phyloP scores from a whole-genome alignment of 2,797 vertebrate species.

The Enoplosus armatus region DNA sequence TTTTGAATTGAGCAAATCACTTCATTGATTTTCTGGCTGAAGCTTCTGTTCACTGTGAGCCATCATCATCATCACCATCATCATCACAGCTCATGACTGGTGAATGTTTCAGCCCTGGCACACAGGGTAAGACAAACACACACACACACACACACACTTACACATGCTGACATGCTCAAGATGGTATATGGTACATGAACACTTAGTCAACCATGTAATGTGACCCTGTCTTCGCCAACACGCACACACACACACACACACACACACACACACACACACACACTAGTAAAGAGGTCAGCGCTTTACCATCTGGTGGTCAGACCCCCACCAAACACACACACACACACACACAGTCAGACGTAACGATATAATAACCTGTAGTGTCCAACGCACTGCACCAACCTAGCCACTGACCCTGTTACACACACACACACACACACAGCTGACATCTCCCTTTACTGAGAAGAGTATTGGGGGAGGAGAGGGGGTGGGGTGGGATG shows the following conservation, averaged over 20 bases:
- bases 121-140: conserved; percentile 46
- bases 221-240: conserved; percentile 60
- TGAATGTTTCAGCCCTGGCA: conserved; percentile 16
- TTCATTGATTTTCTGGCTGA: neutral
- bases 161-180: conserved; percentile 65
- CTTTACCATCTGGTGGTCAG: conserved; percentile 73
- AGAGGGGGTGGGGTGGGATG: conserved; percentile 44
- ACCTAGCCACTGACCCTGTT: conserved; percentile 16
- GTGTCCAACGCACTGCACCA: conserved; percentile 8
- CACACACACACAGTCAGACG: conserved; percentile 20
- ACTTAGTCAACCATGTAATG: conserved; percentile 75
- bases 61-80: too few relatives aligned
- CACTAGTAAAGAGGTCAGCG: conserved; percentile 71
- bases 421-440: conserved; percentile 29
- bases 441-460: conserved; percentile 58
- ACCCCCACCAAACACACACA: conserved; percentile 31
- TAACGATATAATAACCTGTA: conserved; percentile 50
- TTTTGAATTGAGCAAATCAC: conserved; percentile 14
- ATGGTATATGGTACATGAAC: conserved; percentile 70
- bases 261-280: conserved; percentile 52
- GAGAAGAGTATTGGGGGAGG: conserved; percentile 38
- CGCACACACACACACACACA: conserved; percentile 34
- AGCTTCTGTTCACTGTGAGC: conserved; percentile 5
- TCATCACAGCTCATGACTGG: conserved; percentile 11
- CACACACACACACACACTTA: conserved; percentile 34